Conservation (phyloP, 2,797 vertebrate genomes). For the Amazonetta brasiliensis region DNA sequence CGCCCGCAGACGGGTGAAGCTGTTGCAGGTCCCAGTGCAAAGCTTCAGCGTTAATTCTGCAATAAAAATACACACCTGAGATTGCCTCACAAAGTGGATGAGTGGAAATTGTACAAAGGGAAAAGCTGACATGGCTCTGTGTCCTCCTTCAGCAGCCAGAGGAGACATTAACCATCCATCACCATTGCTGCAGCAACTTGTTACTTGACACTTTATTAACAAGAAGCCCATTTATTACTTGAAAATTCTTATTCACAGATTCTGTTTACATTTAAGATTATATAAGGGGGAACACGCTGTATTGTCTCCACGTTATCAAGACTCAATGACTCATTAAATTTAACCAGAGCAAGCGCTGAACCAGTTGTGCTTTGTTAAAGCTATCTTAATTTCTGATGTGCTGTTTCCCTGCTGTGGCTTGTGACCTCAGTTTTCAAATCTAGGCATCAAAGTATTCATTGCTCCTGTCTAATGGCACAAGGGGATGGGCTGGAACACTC, state of each 20-base stretch:
- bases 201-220: slow-evolving; percentile 8
- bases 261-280: background rate
- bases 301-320: background rate
- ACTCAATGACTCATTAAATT: background rate
- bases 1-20: background rate
- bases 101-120: background rate
- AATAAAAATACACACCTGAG: background rate
- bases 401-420: background rate
- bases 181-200: background rate
- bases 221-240: background rate
- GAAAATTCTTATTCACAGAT: slow-evolving; percentile 8
- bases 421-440: background rate
- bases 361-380: background rate
- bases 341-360: background rate
- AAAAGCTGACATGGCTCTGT: background rate
- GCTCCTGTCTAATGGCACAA: background rate
- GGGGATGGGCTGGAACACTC: slow-evolving; percentile 24
- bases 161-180: background rate
- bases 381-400: background rate
- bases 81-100: background rate
- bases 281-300: background rate
- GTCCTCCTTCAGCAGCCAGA: background rate
- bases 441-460: background rate
- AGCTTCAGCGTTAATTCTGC: accelerated
- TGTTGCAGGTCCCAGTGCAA: background rate